Conservation (phyloP, 2,797 vertebrate genomes). For the Artibeus jamaicensis region DNA sequence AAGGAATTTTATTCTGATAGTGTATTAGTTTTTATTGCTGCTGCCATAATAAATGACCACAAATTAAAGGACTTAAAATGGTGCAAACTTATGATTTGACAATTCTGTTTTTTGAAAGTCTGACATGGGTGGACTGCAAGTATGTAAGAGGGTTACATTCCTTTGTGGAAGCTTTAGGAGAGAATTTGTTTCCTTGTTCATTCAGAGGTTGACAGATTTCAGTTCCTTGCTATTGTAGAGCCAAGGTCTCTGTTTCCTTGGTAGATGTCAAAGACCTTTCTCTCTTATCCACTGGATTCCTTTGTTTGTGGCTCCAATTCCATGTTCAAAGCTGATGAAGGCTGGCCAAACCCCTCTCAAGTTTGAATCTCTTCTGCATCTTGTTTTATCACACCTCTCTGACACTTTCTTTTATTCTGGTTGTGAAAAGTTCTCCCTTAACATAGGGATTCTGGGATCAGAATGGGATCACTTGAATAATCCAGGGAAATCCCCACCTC, state of each 20-base stretch:
- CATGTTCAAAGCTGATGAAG: background rate
- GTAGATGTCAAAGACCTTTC: background rate
- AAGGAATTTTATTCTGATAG: background rate
- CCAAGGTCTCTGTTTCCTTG: background rate
- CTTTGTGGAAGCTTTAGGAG: background rate
- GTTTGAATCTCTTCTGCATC: background rate
- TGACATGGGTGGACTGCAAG: background rate
- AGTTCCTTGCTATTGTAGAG: background rate
- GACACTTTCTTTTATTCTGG: background rate
- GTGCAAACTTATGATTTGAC: background rate
- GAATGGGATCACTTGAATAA: background rate
- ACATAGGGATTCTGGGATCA: background rate
- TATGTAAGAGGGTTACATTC: background rate
- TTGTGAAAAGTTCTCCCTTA: background rate
- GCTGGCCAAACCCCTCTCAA: background rate
- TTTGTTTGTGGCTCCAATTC: background rate
- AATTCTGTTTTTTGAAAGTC: background rate
- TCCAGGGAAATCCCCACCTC: background rate
- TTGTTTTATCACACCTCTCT: background rate
- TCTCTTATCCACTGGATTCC: background rate
- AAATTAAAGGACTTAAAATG: background rate
- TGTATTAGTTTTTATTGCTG: background rate
- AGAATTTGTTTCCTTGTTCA: background rate
- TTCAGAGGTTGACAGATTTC: background rate
- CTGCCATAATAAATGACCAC: background rate